Evolutionary conservation across 2,113 vertebrate species (phyloP).

Genomic region (Cyprinus carpio): DNA sequence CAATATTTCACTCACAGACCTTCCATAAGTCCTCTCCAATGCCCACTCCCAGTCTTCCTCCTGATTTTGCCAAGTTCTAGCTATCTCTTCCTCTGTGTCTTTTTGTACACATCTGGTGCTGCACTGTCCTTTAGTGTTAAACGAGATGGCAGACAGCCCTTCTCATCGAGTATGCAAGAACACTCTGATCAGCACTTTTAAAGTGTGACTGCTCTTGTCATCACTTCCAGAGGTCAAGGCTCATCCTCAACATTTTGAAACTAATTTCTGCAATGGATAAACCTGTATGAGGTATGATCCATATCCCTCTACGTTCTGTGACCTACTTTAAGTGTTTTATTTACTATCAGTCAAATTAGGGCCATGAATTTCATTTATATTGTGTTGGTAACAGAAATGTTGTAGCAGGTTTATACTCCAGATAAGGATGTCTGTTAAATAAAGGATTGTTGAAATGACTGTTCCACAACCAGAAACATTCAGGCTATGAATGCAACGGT

Average conservation of each 20-base stretch:
- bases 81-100: background rate
- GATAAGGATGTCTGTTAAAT: background rate
- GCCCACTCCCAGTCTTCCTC: background rate
- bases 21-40: background rate
- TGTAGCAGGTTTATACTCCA: background rate
- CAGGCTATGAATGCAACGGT: too few relatives aligned
- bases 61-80: background rate
- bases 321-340: background rate
- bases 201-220: background rate
- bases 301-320: background rate
- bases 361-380: background rate
- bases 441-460: too few relatives aligned
- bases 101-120: constrained; percentile 2
- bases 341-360: background rate
- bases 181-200: constrained; percentile 27
- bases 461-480: too few relatives aligned
- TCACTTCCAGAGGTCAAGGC: constrained; percentile 16
- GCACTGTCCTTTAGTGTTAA: background rate
- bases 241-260: background rate
- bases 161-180: background rate
- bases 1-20: constrained; percentile 26
- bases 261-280: background rate
- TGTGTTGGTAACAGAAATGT: background rate
- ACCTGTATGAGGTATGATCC: background rate
- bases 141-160: background rate